A percentile compares a stretch with the other conserved stretches of the same genome.
Conservation (phyloP, 37 sponge, comb jelly and placozoan genomes). For the Aplysina aerophoba region DNA sequence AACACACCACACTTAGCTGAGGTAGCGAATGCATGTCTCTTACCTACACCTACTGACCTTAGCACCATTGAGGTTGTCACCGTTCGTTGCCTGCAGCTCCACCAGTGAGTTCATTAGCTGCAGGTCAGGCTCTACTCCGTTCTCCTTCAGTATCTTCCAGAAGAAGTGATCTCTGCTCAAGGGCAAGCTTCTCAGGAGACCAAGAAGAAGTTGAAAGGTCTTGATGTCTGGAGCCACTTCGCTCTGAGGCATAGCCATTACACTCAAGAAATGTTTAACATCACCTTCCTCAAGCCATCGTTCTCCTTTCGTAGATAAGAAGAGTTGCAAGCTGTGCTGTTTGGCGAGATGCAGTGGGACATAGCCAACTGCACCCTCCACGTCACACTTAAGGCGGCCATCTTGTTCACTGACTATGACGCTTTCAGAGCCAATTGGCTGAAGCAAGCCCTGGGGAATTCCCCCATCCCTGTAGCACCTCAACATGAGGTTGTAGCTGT, state of each 20-base stretch:
- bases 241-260: neutral
- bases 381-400: neutral
- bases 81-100: conserved; percentile 5
- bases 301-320: neutral
- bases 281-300: conserved; percentile 53
- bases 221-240: conserved; percentile 18
- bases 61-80: conserved; percentile 28
- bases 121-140: conserved; percentile 27
- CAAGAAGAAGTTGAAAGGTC: conserved; percentile 48
- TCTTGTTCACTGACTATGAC: neutral
- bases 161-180: conserved; percentile 4
- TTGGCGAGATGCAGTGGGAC: too few relatives aligned
- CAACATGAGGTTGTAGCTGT: conserved; percentile 53
- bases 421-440: neutral
- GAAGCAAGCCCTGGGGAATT: conserved; percentile 13
- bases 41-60: conserved; percentile 5
- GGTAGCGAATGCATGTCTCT: neutral
- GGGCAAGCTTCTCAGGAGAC: neutral
- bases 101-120: conserved; percentile 26
- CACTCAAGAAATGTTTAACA: neutral
- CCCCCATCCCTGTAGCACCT: conserved; percentile 60
- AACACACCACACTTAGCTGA: neutral
- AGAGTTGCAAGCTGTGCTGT: neutral
- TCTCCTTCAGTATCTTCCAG: conserved; percentile 26
- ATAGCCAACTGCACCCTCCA: neutral